phyloP scores from a whole-genome alignment of 1,140 invertebrate genomes.

The Pseudomyrmex pallidus region DNA sequence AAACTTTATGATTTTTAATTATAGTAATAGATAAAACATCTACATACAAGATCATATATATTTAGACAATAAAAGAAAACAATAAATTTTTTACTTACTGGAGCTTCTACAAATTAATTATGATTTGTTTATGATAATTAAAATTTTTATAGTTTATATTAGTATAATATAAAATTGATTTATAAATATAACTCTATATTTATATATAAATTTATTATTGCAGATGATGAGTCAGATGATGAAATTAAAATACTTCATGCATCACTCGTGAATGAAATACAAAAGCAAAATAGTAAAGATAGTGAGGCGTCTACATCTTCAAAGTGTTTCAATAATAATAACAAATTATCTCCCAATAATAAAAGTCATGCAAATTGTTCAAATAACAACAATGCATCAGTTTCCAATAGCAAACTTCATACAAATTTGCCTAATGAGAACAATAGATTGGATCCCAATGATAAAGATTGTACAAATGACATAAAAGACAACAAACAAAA shows the following conservation, averaged over 20 bases:
- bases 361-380: neutral
- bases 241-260: conserved; percentile 67
- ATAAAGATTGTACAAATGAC: neutral
- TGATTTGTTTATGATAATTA: neutral
- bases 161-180: neutral
- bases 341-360: neutral
- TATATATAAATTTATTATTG: neutral
- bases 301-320: neutral
- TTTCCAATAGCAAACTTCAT: neutral
- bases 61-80: no score
- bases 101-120: neutral
- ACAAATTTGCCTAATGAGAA: no score
- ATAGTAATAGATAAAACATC: neutral
- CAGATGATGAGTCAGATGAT: conserved; percentile 31
- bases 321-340: neutral
- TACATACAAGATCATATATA: no score
- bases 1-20: neutral
- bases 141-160: neutral
- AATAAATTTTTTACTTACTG: neutral
- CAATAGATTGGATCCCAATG: neutral
- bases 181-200: neutral
- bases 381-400: neutral
- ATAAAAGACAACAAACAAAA: no score
- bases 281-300: neutral
- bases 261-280: neutral